Evolutionary conservation across 1,140 invertebrate species (phyloP).

Genomic region (Campodea augens): DNA sequence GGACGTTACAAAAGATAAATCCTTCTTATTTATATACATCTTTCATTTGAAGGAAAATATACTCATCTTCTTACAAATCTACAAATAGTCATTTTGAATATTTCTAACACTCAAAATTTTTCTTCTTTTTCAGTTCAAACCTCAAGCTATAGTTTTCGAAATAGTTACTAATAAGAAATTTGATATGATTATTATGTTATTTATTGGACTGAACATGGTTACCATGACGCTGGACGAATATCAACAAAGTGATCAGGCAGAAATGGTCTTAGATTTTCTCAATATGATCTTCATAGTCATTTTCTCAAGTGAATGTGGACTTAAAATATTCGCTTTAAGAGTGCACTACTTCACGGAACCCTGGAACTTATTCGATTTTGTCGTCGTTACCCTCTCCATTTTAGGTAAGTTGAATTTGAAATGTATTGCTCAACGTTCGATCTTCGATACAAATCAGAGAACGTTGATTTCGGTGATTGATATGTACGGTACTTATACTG

Average conservation of each 20-base stretch:
- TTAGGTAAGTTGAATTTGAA: conserved; percentile 45
- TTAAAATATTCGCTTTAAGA: conserved; percentile 91
- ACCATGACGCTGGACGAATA: conserved; percentile 97
- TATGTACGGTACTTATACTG: too few species aligned
- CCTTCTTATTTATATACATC: too few species aligned
- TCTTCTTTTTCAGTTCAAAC: conserved; percentile 92
- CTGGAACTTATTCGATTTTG: conserved; percentile 99
- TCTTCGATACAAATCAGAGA: too few species aligned
- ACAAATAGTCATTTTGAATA: too few species aligned
- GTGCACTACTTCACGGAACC: conserved; percentile 98
- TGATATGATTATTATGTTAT: conserved; percentile 98
- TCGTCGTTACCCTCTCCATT: conserved; percentile 96
- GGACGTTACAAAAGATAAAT: too few species aligned
- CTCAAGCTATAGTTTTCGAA: conserved; percentile 90
- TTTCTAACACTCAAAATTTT: too few species aligned
- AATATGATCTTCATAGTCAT: conserved; percentile 97
- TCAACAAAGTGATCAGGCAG: conserved; percentile 63
- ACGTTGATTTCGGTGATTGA: too few species aligned
- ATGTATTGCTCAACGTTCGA: too few species aligned
- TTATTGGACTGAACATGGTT: conserved; percentile 96
- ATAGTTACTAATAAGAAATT: conserved; percentile 96
- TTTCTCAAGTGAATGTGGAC: conserved; percentile 90
- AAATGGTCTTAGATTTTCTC: conserved; percentile 64
- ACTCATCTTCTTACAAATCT: too few species aligned
- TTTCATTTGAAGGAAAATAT: too few species aligned